A percentile compares a stretch with the other conserved stretches of the same genome.
Evolutionary conservation across 2,113 vertebrate species (phyloP).

Genomic region (Actenoides lindsayi): DNA sequence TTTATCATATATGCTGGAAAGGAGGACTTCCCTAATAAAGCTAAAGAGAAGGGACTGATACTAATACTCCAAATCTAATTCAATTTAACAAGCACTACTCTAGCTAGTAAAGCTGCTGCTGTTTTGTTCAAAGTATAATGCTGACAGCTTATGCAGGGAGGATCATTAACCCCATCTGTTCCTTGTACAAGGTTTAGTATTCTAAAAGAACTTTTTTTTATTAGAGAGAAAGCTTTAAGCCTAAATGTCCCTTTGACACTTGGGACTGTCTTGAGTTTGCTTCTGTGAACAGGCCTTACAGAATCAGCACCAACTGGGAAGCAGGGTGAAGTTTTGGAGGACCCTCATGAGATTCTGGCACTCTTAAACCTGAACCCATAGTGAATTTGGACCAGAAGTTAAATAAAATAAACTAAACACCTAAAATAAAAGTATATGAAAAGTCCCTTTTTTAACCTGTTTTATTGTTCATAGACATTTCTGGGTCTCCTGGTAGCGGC

Average conservation of each 20-base stretch:
- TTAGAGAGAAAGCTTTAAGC: background rate
- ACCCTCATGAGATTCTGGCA: background rate
- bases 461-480: background rate
- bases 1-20: background rate
- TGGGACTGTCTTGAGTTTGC: background rate
- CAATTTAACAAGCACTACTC: constrained; percentile 9
- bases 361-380: background rate
- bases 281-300: background rate
- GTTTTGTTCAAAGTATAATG: background rate
- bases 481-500: background rate
- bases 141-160: constrained; percentile 28
- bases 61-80: background rate
- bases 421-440: background rate
- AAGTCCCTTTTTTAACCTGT: background rate
- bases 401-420: too few species aligned
- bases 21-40: constrained; percentile 46
- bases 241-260: background rate
- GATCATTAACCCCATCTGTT: constrained; percentile 34
- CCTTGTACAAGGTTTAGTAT: background rate
- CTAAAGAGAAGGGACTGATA: constrained; percentile 22
- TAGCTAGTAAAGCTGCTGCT: constrained; percentile 10
- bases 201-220: background rate
- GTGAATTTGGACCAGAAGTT: background rate
- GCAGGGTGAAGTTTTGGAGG: background rate
- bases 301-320: background rate